Evolutionary conservation across 1,140 invertebrate genomes (phyloP), one percentile per base, ranked within the genome.

Genomic region (Pachyrhynchus sulphureomaculatus): DNA sequence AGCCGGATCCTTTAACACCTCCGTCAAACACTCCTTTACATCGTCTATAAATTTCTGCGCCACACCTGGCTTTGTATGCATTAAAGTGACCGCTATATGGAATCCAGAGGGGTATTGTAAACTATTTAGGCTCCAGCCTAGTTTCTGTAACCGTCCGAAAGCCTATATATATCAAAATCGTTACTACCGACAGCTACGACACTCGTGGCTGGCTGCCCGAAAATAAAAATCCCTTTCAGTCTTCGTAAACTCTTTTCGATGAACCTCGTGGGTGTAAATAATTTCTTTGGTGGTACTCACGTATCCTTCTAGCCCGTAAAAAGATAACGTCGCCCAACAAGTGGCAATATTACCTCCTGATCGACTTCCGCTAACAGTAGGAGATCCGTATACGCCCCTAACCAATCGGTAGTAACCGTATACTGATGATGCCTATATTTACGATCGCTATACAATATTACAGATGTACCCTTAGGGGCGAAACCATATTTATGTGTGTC

Each of bases 401-500:
- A 93, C 98, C 98, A 99, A 74, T 99, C 93, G 0, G 95, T 91
- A 42, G 88, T 88, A 6, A 95, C 88, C 56, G 95, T 98, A 77
- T 91, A 99, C 79, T 99, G 98, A 71, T 88, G 80, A 73, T 93
- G 88, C n/a, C 66, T 42, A 37, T 69, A 74, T 32, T 68, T 68
- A 18, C 18, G 79, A 10, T 89, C 79, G 20, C 88, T 83, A 76
- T 99, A 99, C 69, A 99, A 73, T 42, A 99, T 82, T 21, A 99
- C 86, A 0, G 96, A 99, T 9, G 95, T 93, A 42, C 98, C 98
- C 81, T 99, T 99, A 0, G 98, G 98, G 1, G 97, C 88, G 81
- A 89, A 99, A 0, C 94, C 98, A 79, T 99, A 99, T 82, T 99
- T 99, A 72, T 99, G 97, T 0, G 96, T 98, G 76, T 99, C 97